Evolutionary conservation across 37 sponge, comb jelly and placozoan species (phyloP), one percentile per base, ranked within the genome.

Genomic region (Chondrilla cf. caribensis): DNA sequence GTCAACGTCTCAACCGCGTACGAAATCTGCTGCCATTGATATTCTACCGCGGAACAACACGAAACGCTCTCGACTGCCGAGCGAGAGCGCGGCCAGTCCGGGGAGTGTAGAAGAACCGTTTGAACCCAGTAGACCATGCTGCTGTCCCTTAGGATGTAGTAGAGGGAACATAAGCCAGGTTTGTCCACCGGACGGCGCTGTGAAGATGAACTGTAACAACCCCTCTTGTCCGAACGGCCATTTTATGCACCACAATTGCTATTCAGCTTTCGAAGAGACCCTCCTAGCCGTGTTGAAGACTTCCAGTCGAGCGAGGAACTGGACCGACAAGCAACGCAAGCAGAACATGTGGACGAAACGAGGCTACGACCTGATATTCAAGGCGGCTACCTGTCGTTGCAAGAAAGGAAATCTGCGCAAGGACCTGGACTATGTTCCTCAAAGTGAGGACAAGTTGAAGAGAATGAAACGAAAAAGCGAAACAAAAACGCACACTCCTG

Each of bases 331-430:
- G 82, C 97, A 96, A 57, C 80, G 97, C 5, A 81, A 79, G 36
- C 97, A 96, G 59, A 93, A 93, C 70, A 81, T 96, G 58, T 96
- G 97, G 97, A 96, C 85, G 33, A 96, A 96, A 84, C 87, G 89
- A 75, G 97, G 97, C 55, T 96, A 96, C 82, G 97, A 96, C 73
- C 78, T 96, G 58, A 82, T 93, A 3, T 84, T 78, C 72, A 96
- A 93, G 81, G 47, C 86, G 18, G 91, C 88, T 82, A 43, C 81
- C 5, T 96, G 97, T 38, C 84, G 82, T 4, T 96, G 97, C 41
- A 81, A 55, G 32, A 96, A 87, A 58, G 97, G 97, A 0, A 79
- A 77, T 15, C 59, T 96, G 22, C 65, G 81, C 6, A 87, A 85
- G 68, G 97, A 96, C 70, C 64, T 88, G 39, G 86, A 87, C 54